Evolutionary conservation across 2,888 invertebrate genomes (phyloP), one percentile per base, ranked within the genome.

Genomic region (Sepiola atlantica): DNA sequence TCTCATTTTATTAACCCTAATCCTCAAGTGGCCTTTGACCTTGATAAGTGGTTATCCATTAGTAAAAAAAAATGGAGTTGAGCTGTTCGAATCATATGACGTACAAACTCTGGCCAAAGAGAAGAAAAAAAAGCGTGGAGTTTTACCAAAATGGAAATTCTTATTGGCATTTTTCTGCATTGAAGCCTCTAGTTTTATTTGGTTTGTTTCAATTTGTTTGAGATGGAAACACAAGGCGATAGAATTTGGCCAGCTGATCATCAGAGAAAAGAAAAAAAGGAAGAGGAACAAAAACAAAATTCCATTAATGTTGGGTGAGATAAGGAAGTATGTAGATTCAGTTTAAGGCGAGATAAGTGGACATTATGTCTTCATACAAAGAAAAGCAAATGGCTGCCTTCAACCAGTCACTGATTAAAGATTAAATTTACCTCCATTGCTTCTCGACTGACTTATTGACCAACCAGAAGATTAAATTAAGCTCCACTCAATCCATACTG

Each of bases 361-460:
- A 77, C 77, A 61, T 77, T n/a, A 77, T 77, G 77, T 77, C 77
- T 77, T n/a, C n/a, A 77, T n/a, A 77, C 77, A 77, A 77, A 77
- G 77, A 4, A 61, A 28, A 28, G 61, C 61, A 61, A 61, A 61
- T 61, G 32, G n/a, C 77, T 16, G 16, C 28, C 28, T 77, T n/a
- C 16, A 14, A n/a, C n/a, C 77, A 77, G n/a, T n/a, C n/a, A 14
- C 77, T 32, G n/a, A 77, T 77, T 14, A 77, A n/a, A 77, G 28
- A 28, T 28, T 77, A n/a, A 77, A 77, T n/a, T 61, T 77, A n/a
- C 14, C n/a, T 77, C 0, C 14, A 77, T 77, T n/a, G 3, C 77
- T 45, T 45, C n/a, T 77, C 16, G 16, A 77, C 77, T 77, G 77
- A 77, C 77, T 77, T 32, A n/a, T 21, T 32, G 18, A 14, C 77